Percentiles rank a stretch among this genome's conserved stretches.
Evolutionary conservation across 2,113 vertebrate genomes (phyloP).

Genomic region (Sander lucioperca): DNA sequence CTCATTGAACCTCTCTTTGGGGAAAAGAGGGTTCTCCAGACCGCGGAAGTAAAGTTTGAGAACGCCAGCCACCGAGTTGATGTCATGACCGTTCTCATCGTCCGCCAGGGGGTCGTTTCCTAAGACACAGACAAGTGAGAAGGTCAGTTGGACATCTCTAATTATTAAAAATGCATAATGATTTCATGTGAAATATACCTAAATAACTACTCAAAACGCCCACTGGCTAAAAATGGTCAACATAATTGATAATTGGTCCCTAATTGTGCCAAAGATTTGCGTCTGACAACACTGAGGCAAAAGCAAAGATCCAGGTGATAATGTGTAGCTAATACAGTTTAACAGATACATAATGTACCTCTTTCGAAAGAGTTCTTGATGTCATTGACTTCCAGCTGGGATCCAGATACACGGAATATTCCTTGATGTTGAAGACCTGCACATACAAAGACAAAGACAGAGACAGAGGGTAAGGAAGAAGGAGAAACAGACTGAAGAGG

Average conservation of each 20-base stretch:
- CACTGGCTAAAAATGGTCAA: neutral
- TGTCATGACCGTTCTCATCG: conserved; percentile 97
- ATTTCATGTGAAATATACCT: neutral
- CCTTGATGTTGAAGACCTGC: conserved; percentile 98
- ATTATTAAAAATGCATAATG: neutral
- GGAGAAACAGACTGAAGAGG: neutral
- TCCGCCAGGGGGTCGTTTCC: conserved; percentile 97
- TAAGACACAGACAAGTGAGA: conserved; percentile 75
- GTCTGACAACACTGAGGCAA: no score
- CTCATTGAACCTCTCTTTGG: conserved; percentile 98
- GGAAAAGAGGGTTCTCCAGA: conserved; percentile 98
- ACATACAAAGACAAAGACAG: conserved; percentile 5
- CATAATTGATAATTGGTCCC: neutral
- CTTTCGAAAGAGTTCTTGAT: conserved; percentile 99
- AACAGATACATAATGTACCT: conserved; percentile 82
- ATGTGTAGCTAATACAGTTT: no score
- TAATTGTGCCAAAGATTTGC: no score
- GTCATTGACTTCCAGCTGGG: conserved; percentile 98
- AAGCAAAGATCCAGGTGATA: no score
- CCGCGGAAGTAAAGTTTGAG: conserved; percentile 98
- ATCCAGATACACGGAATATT: conserved; percentile 97
- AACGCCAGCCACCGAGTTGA: conserved; percentile 98
- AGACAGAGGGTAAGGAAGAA: neutral
- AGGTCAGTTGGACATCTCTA: conserved; percentile 1
- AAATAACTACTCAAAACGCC: neutral